Percentiles rank a stretch among this genome's conserved stretches.
Conservation (phyloP, 2,888 invertebrate genomes). For the Argyresthia goedartella region DNA sequence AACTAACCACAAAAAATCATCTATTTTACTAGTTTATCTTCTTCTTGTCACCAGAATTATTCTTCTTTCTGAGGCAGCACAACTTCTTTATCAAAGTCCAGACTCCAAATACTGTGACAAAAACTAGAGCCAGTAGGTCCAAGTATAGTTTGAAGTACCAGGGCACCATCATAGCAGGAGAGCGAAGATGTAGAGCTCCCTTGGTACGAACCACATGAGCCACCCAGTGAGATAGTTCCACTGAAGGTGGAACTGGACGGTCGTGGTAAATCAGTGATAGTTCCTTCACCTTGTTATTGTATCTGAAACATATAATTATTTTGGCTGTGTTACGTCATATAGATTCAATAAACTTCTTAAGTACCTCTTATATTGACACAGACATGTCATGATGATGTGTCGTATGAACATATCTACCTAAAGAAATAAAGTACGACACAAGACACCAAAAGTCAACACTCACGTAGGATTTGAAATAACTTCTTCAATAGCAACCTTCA, state of each 20-base stretch:
- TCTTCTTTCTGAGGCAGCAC: neutral
- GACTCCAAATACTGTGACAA: neutral
- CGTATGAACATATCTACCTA: too few species aligned
- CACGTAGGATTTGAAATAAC: constrained; percentile 18
- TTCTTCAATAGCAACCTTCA: constrained; percentile 17
- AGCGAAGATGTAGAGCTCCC: constrained; percentile 34
- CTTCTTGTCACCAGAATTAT: neutral
- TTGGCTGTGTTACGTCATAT: neutral
- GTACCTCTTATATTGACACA: neutral
- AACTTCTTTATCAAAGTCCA: neutral
- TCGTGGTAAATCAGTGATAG: constrained; percentile 33
- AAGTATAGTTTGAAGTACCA: constrained; percentile 35
- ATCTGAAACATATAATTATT: constrained; percentile 22
- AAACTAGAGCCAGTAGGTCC: constrained; percentile 23
- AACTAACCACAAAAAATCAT: too few species aligned
- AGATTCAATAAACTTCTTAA: too few species aligned
- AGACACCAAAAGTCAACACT: too few species aligned
- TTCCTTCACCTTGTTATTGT: constrained; percentile 24
- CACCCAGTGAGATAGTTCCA: constrained; percentile 34
- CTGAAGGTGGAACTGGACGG: constrained; percentile 23
- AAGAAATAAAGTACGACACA: too few species aligned
- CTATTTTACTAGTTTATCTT: neutral
- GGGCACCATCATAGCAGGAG: constrained; percentile 26
- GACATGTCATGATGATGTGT: neutral
- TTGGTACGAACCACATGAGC: constrained; percentile 32